Percentiles rank a stretch among this genome's conserved stretches.
These are phyloP conservation scores for Drosophila serrata DNA, from an alignment of 1,140 invertebrate species.

Conservation along the genomic window DNA sequence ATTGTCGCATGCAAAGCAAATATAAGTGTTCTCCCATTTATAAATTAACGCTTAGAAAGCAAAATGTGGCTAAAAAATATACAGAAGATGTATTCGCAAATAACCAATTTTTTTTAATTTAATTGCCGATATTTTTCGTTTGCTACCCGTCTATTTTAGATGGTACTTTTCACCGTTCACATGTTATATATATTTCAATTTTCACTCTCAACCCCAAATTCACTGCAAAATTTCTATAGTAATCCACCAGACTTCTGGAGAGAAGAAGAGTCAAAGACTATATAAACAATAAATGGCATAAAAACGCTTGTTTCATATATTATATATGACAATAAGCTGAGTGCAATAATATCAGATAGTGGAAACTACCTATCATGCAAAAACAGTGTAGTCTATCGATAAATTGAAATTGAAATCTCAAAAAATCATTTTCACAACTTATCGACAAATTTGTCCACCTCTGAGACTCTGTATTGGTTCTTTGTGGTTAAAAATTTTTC, in stretches of 20 bases:
- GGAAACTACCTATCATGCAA: background rate
- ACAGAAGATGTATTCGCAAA: background rate
- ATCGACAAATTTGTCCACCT: conserved; percentile 79
- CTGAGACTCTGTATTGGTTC: conserved; percentile 59
- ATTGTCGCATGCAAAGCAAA: background rate
- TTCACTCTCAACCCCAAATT: background rate
- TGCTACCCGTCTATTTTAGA: background rate
- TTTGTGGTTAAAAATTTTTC: conserved; percentile 61
- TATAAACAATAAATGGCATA: background rate
- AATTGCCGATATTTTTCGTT: background rate
- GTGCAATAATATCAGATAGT: conserved; percentile 1
- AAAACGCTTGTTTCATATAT: too few species aligned
- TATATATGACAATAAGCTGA: too few species aligned
- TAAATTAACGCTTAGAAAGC: background rate
- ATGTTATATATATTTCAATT: background rate
- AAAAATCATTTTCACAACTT: conserved; percentile 16
- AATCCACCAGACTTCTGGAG: background rate
- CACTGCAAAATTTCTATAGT: background rate
- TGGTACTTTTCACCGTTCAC: background rate
- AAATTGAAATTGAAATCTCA: conserved; percentile 11
- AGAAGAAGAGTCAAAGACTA: background rate
- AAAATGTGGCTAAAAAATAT: background rate
- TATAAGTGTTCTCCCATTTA: background rate
- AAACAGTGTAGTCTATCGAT: conserved; percentile 15
- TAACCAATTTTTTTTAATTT: background rate